These are phyloP conservation scores for Atherix ibis DNA, from an alignment of 2,888 invertebrate genomes.

Conservation along the genomic window DNA sequence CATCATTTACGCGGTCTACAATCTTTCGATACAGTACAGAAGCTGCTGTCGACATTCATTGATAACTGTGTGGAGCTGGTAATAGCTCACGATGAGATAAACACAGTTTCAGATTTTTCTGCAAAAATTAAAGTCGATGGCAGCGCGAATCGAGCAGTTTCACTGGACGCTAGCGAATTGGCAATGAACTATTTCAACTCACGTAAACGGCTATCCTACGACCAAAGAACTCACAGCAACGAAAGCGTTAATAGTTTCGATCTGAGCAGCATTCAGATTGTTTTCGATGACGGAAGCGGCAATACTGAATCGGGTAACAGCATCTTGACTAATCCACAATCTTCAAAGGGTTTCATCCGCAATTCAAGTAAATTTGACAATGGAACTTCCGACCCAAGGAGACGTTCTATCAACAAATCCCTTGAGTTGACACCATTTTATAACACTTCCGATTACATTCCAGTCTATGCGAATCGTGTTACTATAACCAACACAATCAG, in stretches of 20 bases:
- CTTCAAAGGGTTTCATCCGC: neutral
- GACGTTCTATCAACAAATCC: slow-evolving; percentile 13
- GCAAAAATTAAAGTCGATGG: slow-evolving; percentile 29
- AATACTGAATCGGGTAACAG: neutral
- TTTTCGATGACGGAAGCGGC: slow-evolving; percentile 12
- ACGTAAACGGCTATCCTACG: slow-evolving; percentile 26
- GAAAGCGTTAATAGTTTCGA: slow-evolving; percentile 24
- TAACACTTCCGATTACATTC: slow-evolving; percentile 24
- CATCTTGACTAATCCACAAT: neutral
- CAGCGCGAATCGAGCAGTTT: slow-evolving; percentile 8
- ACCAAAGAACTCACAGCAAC: slow-evolving; percentile 24
- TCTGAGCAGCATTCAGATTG: slow-evolving; percentile 23
- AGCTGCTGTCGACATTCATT: slow-evolving; percentile 32
- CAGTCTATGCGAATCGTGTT: slow-evolving; percentile 29
- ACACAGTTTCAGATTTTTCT: slow-evolving; percentile 23
- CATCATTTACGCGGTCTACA: slow-evolving; percentile 58
- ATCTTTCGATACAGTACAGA: slow-evolving; percentile 46
- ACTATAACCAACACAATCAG: slow-evolving; percentile 24
- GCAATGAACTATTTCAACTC: neutral
- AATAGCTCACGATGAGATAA: slow-evolving; percentile 47
- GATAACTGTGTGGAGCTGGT: slow-evolving; percentile 40
- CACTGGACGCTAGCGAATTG: neutral
- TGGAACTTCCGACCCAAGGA: neutral
- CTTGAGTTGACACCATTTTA: slow-evolving; percentile 27
- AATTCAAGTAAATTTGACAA: neutral